phyloP scores from a whole-genome alignment of 2,888 invertebrate genomes.

The Drosophila kokeensis region DNA sequence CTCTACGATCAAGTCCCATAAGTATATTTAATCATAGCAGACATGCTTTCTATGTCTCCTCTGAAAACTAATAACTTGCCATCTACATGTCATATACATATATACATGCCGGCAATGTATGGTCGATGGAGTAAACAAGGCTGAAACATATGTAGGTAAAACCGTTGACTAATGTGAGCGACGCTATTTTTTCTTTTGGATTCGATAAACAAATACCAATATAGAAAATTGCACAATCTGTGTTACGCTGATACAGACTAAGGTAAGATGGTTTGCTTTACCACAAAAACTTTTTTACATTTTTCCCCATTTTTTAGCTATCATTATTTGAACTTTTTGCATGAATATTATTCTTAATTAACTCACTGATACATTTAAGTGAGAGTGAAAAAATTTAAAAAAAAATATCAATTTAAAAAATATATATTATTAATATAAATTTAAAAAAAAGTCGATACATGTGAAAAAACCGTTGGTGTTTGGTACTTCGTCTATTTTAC shows the following conservation, averaged over 20 bases:
- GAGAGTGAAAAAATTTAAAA: neutral
- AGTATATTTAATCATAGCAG: conserved; percentile 1
- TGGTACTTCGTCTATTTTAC: neutral
- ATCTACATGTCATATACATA: neutral
- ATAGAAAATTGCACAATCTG: neutral
- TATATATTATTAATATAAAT: neutral
- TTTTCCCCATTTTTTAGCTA: neutral
- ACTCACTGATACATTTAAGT: neutral
- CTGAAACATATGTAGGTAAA: neutral
- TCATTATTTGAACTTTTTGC: neutral
- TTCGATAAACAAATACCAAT: neutral
- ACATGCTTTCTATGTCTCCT: neutral
- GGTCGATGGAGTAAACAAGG: neutral
- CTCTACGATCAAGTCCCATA: neutral
- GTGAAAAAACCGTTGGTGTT: too few relatives aligned
- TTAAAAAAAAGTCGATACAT: neutral
- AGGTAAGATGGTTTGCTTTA: neutral
- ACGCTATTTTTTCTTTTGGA: neutral
- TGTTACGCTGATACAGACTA: neutral
- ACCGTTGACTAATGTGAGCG: neutral
- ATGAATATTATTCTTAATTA: neutral
- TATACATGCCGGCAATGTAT: neutral
- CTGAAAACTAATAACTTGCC: neutral
- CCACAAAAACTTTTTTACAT: neutral
- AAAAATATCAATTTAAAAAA: neutral